Evolutionary conservation across 2,113 vertebrate genomes (phyloP).

Genomic region (rabbit (Oryctolagus cuniculus)): mOryCun1.1 NC_091445.1:82755501-82756000

Average conservation of each 20-base stretch:
- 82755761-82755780: conserved; percentile 14
- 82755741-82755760: conserved; percentile 1
- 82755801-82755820: neutral
- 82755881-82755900: no score
- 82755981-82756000: no score
- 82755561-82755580: neutral
- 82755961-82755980: no score
- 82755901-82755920: no score
- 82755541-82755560: neutral
- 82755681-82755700: neutral
- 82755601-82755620: neutral
- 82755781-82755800: neutral
- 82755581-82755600: neutral
- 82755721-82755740: neutral
- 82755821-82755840: neutral
- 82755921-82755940: no score
- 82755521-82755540: neutral
- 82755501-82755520: neutral
- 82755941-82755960: no score
- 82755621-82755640: neutral
- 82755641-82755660: neutral
- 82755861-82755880: no score
- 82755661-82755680: neutral
- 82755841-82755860: no score
- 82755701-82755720: neutral